These are phyloP conservation scores for Dreissena polymorpha DNA, from an alignment of 1,140 invertebrate genomes.

Conservation along the genomic window DNA sequence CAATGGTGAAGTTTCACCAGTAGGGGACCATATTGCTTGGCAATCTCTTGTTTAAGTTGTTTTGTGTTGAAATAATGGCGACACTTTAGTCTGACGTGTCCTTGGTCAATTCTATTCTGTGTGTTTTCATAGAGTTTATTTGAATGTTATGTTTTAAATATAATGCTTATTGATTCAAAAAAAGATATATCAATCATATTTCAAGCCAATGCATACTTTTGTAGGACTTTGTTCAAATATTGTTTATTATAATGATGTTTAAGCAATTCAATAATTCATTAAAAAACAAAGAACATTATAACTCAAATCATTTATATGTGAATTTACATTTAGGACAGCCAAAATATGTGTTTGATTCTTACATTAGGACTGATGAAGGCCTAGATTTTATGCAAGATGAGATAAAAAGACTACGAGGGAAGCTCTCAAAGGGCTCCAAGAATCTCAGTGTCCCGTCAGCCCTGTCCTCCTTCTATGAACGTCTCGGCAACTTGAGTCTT, in stretches of 20 bases:
- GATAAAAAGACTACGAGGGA: conserved; percentile 38
- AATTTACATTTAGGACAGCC: no score
- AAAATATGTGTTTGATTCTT: no score
- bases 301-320: no score
- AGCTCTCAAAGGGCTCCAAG: conserved; percentile 24
- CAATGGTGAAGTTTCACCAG: no score
- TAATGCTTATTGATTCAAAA: no score
- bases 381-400: conserved; percentile 43
- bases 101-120: no score
- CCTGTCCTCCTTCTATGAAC: conserved; percentile 48
- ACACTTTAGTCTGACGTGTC: background rate
- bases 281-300: background rate
- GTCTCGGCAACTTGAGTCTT: conserved; percentile 42
- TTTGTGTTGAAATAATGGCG: background rate
- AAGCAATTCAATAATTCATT: background rate
- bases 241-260: background rate
- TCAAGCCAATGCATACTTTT: no score
- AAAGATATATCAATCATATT: no score
- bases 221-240: no score
- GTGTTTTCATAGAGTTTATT: no score
- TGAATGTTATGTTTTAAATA: no score
- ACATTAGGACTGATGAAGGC: conserved; percentile 32
- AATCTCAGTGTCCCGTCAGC: conserved; percentile 25
- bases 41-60: background rate
- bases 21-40: no score